A percentile compares a stretch with the other conserved stretches of the same genome.
These are phyloP conservation scores for Ctenopoma kingsleyae DNA, from an alignment of 2,797 vertebrate genomes.

Conservation along the genomic window DNA sequence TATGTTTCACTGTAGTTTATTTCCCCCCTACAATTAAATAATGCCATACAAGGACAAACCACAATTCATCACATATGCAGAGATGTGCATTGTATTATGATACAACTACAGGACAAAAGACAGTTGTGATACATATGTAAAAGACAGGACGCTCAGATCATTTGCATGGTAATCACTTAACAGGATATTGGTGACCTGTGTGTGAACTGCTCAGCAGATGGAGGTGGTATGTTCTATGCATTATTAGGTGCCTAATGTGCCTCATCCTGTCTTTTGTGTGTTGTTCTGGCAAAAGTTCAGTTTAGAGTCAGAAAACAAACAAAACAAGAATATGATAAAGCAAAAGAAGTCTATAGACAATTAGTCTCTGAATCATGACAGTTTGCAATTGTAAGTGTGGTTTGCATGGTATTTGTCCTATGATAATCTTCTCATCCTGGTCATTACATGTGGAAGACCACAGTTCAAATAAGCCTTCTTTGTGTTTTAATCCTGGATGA, in stretches of 20 bases:
- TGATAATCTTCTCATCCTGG: too few relatives aligned
- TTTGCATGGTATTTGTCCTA: too few relatives aligned
- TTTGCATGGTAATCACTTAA: slow-evolving; percentile 28
- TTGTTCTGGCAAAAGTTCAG: not conserved
- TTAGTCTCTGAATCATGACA: too few relatives aligned
- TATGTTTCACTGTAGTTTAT: slow-evolving; percentile 13
- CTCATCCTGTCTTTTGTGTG: slow-evolving; percentile 17
- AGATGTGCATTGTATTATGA: not conserved
- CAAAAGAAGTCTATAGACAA: too few relatives aligned
- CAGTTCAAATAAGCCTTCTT: too few relatives aligned
- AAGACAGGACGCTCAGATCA: not conserved
- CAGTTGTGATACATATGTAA: not conserved
- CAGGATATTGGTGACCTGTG: slow-evolving; percentile 17
- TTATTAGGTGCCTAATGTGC: slow-evolving; percentile 32
- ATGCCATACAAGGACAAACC: slow-evolving; percentile 21
- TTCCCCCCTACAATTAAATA: slow-evolving; percentile 8
- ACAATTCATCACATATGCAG: not conserved
- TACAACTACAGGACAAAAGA: not conserved
- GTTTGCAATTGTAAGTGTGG: too few relatives aligned
- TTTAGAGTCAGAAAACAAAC: not conserved
- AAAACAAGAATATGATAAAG: not conserved
- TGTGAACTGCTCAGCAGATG: slow-evolving; percentile 39
- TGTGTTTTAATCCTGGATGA: too few relatives aligned
- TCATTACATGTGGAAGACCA: too few relatives aligned
- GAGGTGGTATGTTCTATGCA: slow-evolving; percentile 12